phyloP scores from a whole-genome alignment of 2,888 invertebrate species.

The Stegana nigrithorax region DNA sequence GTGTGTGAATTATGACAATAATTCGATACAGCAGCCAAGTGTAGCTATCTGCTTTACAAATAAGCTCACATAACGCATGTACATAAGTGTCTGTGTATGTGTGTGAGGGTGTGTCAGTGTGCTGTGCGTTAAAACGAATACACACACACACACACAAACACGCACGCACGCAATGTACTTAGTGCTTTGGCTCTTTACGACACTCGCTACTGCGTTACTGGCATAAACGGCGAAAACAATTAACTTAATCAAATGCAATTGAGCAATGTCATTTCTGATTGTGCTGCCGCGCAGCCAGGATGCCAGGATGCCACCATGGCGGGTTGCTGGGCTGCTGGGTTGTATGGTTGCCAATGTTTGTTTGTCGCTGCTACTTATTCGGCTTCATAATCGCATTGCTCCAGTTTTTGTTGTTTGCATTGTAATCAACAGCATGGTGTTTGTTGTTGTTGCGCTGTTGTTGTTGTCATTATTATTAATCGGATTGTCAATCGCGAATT shows the following conservation, averaged over 20 bases:
- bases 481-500: constrained; percentile 58
- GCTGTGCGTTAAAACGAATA: too few relatives aligned
- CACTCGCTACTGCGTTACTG: constrained; percentile 10
- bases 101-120: background rate
- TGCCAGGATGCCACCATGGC: too few relatives aligned
- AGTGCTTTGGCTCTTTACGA: constrained; percentile 37
- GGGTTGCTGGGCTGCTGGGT: constrained; percentile 3
- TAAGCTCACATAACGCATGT: too few relatives aligned
- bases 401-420: constrained; percentile 26
- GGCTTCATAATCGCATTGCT: constrained; percentile 28
- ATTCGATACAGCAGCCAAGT: constrained; percentile 54
- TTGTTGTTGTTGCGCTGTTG: constrained; percentile 22
- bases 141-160: constrained; percentile 3
- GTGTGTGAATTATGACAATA: constrained; percentile 59
- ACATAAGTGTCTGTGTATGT: constrained; percentile 3
- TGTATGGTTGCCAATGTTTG: constrained; percentile 12
- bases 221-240: constrained; percentile 54
- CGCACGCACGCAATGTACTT: constrained; percentile 18
- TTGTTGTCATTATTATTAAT: constrained; percentile 47
- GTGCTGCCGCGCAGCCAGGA: constrained; percentile 43
- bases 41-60: constrained; percentile 13
- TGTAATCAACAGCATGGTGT: constrained; percentile 21
- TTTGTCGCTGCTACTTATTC: constrained; percentile 15
- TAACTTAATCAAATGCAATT: constrained; percentile 58
- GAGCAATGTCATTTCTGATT: constrained; percentile 59